These are phyloP conservation scores for Clistopyga incitator DNA, from an alignment of 2,888 invertebrate genomes.

Conservation along the genomic window DNA sequence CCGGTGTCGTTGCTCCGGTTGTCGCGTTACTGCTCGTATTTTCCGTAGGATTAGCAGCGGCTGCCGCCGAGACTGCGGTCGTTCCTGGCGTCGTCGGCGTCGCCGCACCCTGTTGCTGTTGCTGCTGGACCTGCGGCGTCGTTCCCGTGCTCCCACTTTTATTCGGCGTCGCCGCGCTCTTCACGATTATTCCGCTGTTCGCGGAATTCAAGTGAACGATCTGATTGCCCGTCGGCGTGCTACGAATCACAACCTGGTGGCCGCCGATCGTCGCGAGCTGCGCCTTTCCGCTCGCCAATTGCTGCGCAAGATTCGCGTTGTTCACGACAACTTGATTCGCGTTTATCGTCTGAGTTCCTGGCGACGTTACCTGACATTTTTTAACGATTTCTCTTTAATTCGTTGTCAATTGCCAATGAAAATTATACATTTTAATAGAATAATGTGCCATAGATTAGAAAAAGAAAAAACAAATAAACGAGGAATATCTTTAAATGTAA, in stretches of 20 bases:
- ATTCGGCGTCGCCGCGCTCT: constrained; percentile 75
- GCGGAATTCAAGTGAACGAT: constrained; percentile 86
- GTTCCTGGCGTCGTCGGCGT: constrained; percentile 66
- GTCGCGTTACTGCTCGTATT: constrained; percentile 67
- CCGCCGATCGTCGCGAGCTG: constrained; percentile 94
- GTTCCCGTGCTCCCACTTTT: constrained; percentile 74
- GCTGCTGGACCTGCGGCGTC: constrained; percentile 73
- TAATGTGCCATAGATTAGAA: too few species aligned
- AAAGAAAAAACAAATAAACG: too few species aligned
- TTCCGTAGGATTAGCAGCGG: constrained; percentile 11
- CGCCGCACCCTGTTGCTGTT: constrained; percentile 58
- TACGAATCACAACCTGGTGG: constrained; percentile 92
- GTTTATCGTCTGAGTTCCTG: constrained; percentile 80
- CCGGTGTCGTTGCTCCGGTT: constrained; percentile 56
- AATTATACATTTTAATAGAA: background rate
- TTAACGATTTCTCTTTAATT: background rate
- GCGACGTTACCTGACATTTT: constrained; percentile 82
- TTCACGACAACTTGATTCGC: constrained; percentile 91
- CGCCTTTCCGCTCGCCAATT: constrained; percentile 92
- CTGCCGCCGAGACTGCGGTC: constrained; percentile 67
- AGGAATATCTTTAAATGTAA: too few species aligned
- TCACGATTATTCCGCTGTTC: constrained; percentile 79
- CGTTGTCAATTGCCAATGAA: background rate
- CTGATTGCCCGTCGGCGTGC: constrained; percentile 90
- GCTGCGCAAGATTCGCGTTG: constrained; percentile 90